phyloP scores from a whole-genome alignment of 2,797 vertebrate species.

The Lutjanus argentimaculatus region DNA sequence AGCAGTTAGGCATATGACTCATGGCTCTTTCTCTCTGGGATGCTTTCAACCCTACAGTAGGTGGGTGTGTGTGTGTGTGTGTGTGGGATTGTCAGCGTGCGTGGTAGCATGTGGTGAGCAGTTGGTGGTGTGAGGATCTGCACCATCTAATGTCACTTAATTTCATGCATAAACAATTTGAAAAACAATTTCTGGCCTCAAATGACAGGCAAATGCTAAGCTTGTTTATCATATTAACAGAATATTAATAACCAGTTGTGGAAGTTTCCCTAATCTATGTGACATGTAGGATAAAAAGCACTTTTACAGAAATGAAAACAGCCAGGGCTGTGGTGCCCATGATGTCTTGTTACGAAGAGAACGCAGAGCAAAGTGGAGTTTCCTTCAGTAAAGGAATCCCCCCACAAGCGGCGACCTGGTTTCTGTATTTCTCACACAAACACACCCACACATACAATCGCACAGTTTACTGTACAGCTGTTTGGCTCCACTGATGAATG shows the following conservation, averaged over 20 bases:
- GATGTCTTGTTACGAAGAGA: constrained; percentile 44
- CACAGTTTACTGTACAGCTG: constrained; percentile 24
- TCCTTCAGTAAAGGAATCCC: constrained; percentile 78
- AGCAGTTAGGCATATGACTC: constrained; percentile 72
- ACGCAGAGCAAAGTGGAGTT: constrained; percentile 70
- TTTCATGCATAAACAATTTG: constrained; percentile 10
- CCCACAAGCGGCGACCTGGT: constrained; percentile 60
- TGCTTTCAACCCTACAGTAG: constrained; percentile 47
- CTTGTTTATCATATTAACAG: not conserved
- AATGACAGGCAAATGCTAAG: not conserved
- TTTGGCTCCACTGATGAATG: constrained; percentile 2
- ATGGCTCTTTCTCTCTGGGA: constrained; percentile 62
- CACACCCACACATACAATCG: constrained; percentile 34
- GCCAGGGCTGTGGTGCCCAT: constrained; percentile 31
- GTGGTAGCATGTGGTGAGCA: constrained; percentile 65
- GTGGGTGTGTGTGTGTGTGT: constrained; percentile 66
- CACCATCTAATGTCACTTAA: constrained; percentile 28
- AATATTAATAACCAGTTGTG: not conserved
- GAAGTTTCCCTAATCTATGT: constrained; percentile 24
- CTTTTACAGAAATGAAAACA: constrained; percentile 35
- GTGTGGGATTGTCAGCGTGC: constrained; percentile 57
- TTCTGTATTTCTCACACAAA: constrained; percentile 58
- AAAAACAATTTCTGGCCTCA: not conserved
- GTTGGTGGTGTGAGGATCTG: constrained; percentile 28
- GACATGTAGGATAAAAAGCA: not conserved